Conservation (phyloP, 2,797 vertebrate genomes). For the Arnoldichthys spilopterus region DNA sequence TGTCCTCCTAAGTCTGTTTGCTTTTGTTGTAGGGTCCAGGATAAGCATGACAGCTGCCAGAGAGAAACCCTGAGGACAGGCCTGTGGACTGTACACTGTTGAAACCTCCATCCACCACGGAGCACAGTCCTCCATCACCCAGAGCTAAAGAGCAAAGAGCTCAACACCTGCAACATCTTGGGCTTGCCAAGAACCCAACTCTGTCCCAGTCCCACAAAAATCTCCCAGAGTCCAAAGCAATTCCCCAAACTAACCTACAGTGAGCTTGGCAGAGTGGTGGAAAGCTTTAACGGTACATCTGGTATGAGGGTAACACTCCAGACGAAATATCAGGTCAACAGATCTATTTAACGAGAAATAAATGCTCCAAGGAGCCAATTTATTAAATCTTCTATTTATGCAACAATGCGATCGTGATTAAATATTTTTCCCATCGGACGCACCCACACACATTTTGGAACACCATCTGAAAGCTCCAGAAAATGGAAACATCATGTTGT, state of each 20-base stretch:
- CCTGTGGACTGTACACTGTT: neutral
- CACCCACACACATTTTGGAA: conserved; percentile 43
- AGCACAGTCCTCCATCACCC: conserved; percentile 4
- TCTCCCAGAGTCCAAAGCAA: conserved; percentile 9
- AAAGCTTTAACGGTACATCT: conserved; percentile 16
- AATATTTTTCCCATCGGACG: conserved; percentile 34
- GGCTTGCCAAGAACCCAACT: conserved; percentile 13
- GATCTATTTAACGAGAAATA: conserved; percentile 33
- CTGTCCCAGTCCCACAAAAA: conserved; percentile 2
- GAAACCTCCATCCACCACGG: conserved; percentile 12
- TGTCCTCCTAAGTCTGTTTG: conserved; percentile 61
- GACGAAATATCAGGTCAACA: conserved; percentile 37
- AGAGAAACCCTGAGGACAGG: conserved; percentile 47
- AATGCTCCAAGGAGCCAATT: conserved; percentile 26
- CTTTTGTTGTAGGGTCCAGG: conserved; percentile 64
- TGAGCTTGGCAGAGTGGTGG: neutral
- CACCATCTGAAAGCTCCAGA: conserved; percentile 37
- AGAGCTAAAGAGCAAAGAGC: neutral
- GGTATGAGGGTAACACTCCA: neutral
- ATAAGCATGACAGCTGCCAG: conserved; percentile 56
- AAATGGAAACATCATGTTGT: conserved; percentile 45
- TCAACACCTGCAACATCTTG: conserved; percentile 25
- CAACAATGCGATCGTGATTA: conserved; percentile 32
- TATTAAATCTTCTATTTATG: conserved; percentile 44
- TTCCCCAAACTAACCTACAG: conserved; percentile 6